phyloP scores from a whole-genome alignment of 2,888 invertebrate species.

The Horisme vitalbata region DNA sequence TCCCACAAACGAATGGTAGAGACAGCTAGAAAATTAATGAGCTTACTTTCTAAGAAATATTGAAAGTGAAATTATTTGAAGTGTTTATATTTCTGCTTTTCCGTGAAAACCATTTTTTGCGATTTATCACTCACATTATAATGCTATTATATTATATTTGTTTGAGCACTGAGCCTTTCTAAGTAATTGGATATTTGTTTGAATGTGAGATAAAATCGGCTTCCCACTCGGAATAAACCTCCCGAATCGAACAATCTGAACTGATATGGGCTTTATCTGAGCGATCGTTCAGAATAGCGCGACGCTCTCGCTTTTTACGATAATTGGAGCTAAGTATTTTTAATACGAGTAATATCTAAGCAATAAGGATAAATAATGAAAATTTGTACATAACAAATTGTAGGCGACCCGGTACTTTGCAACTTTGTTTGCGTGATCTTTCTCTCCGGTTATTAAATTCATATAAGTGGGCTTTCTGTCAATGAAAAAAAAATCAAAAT shows the following conservation, averaged over 20 bases:
- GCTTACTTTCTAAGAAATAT: too few relatives aligned
- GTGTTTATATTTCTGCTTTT: neutral
- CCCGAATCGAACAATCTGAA: conserved; percentile 45
- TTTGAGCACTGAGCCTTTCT: conserved; percentile 36
- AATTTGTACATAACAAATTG: too few relatives aligned
- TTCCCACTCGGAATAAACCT: conserved; percentile 47
- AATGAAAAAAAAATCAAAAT: too few relatives aligned
- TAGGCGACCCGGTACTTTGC: too few relatives aligned
- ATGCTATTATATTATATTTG: conserved; percentile 42
- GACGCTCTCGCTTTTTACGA: conserved; percentile 36
- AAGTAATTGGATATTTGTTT: conserved; percentile 72
- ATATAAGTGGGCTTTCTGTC: too few relatives aligned
- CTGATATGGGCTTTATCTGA: conserved; percentile 29
- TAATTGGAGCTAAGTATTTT: conserved; percentile 32
- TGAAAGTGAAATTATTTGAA: conserved; percentile 1
- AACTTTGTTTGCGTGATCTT: too few relatives aligned
- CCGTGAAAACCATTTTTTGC: conserved; percentile 13
- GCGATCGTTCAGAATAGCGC: conserved; percentile 34
- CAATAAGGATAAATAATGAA: too few relatives aligned
- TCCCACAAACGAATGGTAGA: too few relatives aligned
- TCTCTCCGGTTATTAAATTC: too few relatives aligned
- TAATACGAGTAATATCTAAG: conserved; percentile 2
- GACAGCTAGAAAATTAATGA: too few relatives aligned
- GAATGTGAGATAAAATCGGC: conserved; percentile 61
- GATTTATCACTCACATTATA: conserved; percentile 44